These are phyloP conservation scores for Drosophila villosipedis DNA, from an alignment of 2,888 invertebrate species.

Conservation along the genomic window DNA sequence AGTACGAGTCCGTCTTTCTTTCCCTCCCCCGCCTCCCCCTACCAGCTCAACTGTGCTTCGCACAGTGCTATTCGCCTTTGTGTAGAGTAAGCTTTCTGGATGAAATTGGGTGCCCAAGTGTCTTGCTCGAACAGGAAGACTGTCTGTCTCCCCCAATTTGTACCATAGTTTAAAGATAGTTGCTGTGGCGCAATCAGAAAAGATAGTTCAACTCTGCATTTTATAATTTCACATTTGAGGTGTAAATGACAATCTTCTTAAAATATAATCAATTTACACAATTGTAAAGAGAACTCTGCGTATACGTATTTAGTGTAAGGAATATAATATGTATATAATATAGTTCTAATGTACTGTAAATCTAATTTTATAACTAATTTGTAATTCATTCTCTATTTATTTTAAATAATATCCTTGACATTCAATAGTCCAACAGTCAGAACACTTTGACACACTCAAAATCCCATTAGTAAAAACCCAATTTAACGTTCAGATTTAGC, in stretches of 20 bases:
- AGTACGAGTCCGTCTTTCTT: constrained; percentile 12
- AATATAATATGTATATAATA: too few relatives aligned
- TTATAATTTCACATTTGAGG: constrained; percentile 31
- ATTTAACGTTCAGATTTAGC: neutral
- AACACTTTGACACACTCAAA: too few relatives aligned
- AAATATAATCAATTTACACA: neutral
- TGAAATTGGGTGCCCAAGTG: constrained; percentile 1
- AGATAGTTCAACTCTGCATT: constrained; percentile 23
- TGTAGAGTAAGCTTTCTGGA: constrained; percentile 40
- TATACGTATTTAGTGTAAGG: too few relatives aligned
- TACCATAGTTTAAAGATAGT: constrained; percentile 42
- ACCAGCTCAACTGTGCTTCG: neutral
- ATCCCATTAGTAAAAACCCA: constrained; percentile 6
- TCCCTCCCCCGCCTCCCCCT: neutral
- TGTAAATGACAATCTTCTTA: neutral
- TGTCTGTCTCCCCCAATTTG: constrained; percentile 7
- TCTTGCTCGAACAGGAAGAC: neutral
- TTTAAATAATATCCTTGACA: neutral
- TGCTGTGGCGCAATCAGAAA: constrained; percentile 22
- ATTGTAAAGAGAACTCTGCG: neutral
- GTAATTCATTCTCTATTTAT: neutral
- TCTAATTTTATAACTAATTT: neutral
- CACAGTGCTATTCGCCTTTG: constrained; percentile 28
- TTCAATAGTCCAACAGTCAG: too few relatives aligned
- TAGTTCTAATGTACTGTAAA: neutral